phyloP scores from a whole-genome alignment of 2,113 vertebrate genomes.

The Aphyosemion australe region DNA sequence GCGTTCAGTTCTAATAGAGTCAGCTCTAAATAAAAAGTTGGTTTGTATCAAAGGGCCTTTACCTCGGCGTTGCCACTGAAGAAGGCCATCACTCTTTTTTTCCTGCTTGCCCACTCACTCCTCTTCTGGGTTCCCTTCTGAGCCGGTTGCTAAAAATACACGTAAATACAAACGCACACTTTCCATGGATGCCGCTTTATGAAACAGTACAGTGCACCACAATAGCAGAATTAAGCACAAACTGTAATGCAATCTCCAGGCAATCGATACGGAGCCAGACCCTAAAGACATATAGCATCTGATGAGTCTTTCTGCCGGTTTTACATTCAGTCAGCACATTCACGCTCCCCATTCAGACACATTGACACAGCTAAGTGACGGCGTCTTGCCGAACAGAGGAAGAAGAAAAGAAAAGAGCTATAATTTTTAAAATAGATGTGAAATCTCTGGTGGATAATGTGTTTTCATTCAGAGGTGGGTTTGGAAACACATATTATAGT shows the following conservation, averaged over 20 bases:
- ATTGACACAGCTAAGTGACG: conserved; percentile 76
- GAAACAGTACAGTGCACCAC: conserved; percentile 60
- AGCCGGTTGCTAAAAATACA: conserved; percentile 54
- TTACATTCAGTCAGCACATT: conserved; percentile 79
- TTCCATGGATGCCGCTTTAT: conserved; percentile 53
- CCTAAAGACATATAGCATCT: conserved; percentile 77
- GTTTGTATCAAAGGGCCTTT: conserved; percentile 16
- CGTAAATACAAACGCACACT: conserved; percentile 50
- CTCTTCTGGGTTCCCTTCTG: conserved; percentile 53
- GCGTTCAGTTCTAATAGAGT: too few species aligned
- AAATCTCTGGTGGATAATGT: conserved; percentile 76
- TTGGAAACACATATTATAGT: conserved; percentile 65
- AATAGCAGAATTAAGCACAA: conserved; percentile 75
- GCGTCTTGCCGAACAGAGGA: conserved; percentile 61
- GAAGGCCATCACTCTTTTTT: conserved; percentile 70
- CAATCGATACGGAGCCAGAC: conserved; percentile 76
- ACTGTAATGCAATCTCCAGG: conserved; percentile 78
- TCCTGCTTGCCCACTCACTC: conserved; percentile 68
- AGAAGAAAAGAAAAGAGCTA: conserved; percentile 61
- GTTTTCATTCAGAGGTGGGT: conserved; percentile 73
- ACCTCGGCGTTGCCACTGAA: conserved; percentile 73
- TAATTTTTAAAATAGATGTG: conserved; percentile 77
- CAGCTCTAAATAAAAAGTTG: not conserved
- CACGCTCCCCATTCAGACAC: conserved; percentile 65
- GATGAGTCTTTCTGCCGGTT: conserved; percentile 71